phyloP scores from a whole-genome alignment of 2,797 vertebrate genomes.

The Hyperoplus lanceolatus region DNA sequence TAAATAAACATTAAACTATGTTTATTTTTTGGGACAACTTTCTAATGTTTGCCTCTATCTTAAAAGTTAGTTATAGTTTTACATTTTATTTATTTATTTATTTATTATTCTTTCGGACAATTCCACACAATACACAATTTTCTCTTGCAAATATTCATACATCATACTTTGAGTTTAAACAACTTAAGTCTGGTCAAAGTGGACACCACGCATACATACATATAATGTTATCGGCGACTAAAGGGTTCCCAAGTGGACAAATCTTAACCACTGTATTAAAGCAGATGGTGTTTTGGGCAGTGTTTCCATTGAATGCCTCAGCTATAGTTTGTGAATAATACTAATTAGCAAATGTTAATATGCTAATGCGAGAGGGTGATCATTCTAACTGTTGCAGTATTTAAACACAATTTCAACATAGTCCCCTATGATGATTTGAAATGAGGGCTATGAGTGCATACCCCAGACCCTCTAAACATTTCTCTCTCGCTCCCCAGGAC shows the following conservation, averaged over 20 bases:
- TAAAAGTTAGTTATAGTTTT: background rate
- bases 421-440: constrained; percentile 9
- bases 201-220: background rate
- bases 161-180: no score
- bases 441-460: constrained; percentile 3
- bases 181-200: background rate
- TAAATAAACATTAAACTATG: no score
- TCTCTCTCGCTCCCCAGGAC: constrained; percentile 35
- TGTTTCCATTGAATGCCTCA: background rate
- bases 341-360: background rate
- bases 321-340: background rate
- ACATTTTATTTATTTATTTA: no score
- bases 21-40: background rate
- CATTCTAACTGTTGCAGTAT: background rate
- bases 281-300: background rate
- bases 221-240: background rate
- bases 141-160: no score
- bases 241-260: background rate
- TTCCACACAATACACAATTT: no score
- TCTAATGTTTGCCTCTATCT: background rate
- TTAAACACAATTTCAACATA: constrained; percentile 5
- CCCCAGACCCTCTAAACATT: constrained; percentile 33
- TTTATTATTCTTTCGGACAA: no score
- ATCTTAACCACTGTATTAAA: background rate
- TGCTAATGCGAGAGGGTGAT: background rate